A percentile compares a stretch with the other conserved stretches of the same genome.
phyloP scores from a whole-genome alignment of 1,140 invertebrate species.

The Rhopalosiphum padi region DNA sequence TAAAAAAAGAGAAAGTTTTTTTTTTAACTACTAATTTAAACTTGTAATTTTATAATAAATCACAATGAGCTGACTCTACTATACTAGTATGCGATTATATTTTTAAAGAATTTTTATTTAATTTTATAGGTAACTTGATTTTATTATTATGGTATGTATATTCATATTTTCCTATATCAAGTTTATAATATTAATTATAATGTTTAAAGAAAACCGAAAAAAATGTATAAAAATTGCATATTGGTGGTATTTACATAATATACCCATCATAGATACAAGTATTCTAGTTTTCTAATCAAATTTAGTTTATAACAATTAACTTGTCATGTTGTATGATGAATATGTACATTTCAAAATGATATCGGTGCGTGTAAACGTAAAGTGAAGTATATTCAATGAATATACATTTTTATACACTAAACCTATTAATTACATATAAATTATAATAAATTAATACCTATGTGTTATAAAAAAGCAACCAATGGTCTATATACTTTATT shows the following conservation, averaged over 20 bases:
- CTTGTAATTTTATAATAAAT: neutral
- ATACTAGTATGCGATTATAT: neutral
- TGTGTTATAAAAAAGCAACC: neutral
- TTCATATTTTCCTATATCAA: neutral
- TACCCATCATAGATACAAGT: neutral
- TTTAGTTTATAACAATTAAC: neutral
- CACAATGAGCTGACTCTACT: neutral
- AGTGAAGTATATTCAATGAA: neutral
- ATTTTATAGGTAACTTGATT: neutral
- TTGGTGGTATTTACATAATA: neutral
- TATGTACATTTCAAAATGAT: neutral
- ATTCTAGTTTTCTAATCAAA: neutral
- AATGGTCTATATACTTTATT: neutral
- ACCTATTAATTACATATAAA: neutral
- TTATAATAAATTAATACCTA: neutral
- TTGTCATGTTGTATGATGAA: neutral
- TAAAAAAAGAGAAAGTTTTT: neutral
- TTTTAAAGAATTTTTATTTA: neutral
- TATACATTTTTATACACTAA: neutral
- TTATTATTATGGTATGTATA: neutral
- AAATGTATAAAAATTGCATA: neutral
- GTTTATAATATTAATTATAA: neutral
- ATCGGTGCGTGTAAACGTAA: neutral
- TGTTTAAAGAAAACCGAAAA: neutral
- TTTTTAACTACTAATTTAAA: neutral